Evolutionary conservation across 1,140 invertebrate genomes (phyloP).

Genomic region (Xylocopa sonorina): DNA sequence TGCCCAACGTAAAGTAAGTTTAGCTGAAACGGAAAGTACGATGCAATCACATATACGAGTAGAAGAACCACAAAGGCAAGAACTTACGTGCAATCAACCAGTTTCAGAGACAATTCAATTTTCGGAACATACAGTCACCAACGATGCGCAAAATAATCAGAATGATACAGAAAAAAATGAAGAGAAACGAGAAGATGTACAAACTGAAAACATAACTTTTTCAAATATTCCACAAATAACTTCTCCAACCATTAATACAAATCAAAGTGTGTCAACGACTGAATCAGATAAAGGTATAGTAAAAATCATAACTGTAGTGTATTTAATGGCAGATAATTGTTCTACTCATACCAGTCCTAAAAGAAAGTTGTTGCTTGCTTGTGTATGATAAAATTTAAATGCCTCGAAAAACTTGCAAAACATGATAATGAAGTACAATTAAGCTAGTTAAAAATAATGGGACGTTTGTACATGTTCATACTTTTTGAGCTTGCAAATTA

Average conservation of each 20-base stretch:
- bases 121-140: neutral
- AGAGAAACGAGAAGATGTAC: neutral
- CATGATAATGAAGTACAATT: too few relatives aligned
- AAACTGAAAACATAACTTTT: neutral
- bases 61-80: slow-evolving; percentile 34
- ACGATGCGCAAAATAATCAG: slow-evolving; percentile 32
- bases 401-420: too few relatives aligned
- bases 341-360: too few relatives aligned
- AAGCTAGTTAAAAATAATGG: too few relatives aligned
- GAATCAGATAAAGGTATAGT: slow-evolving; percentile 17
- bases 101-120: neutral
- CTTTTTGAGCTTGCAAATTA: too few relatives aligned
- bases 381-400: too few relatives aligned
- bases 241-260: neutral
- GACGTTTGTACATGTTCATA: too few relatives aligned
- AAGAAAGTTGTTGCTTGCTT: too few relatives aligned
- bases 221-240: slow-evolving; percentile 2
- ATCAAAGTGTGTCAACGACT: slow-evolving; percentile 5
- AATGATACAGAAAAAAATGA: slow-evolving; percentile 19
- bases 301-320: neutral
- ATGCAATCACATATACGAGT: slow-evolving; percentile 69
- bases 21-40: slow-evolving; percentile 74
- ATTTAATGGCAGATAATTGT: too few relatives aligned
- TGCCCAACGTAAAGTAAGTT: slow-evolving; percentile 70
- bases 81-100: slow-evolving; percentile 21